Base-by-base conservation (phyloP, 2,888 invertebrate genomes). In the Macrophya alboannulata region DNA sequence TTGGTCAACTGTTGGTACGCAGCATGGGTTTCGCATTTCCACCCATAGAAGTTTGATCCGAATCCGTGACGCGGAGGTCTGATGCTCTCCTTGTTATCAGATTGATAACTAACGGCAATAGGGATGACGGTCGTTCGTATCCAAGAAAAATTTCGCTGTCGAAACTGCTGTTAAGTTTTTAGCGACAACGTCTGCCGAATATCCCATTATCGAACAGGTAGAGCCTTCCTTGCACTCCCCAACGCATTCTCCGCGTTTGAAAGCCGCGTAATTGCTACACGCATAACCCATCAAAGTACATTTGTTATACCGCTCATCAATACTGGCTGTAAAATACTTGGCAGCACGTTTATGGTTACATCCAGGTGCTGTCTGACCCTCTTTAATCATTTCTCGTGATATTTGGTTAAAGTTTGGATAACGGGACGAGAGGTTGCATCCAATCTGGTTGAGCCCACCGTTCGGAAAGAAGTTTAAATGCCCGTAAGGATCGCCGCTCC, bases 401-500 rank as follows among this genome's bases (percentile, higher is more conserved):
- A 94, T 85, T 17, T 90, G 89, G 5, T 87, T 71, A n/a, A 94
- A 86, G 31, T 90, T 88, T 0, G 90, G 89, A 81, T 88, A 89
- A 17, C 88, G 86, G 25, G 87, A 88, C 12, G 91, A 89, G 21
- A 90, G 90, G 45, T 91, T 89, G 87, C 94, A 94, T 15, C 93
- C 93, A 0, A 94, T 94, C 87, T 94, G 94, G 9, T 88, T 84
- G 5, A 90, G 87, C 0, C 92, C 94, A 25, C 92, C 91, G 86
- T 94, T 94, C 5, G 94, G 90, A 85, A 91, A 94, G 88, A 94
- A 94, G 88, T 94, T 94, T 25, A 92, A 91, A 87, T 94, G 93
- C 0, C 94, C 94, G 72, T 93, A 87, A 4, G 90, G 85, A 84
- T 91, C 89, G 45, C 88, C 90, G 21, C 91, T 90, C 6, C 94